Percentiles rank a stretch among this genome's conserved stretches.
Evolutionary conservation across 2,797 vertebrate species (phyloP).

Genomic region (Valencia hispanica): DNA sequence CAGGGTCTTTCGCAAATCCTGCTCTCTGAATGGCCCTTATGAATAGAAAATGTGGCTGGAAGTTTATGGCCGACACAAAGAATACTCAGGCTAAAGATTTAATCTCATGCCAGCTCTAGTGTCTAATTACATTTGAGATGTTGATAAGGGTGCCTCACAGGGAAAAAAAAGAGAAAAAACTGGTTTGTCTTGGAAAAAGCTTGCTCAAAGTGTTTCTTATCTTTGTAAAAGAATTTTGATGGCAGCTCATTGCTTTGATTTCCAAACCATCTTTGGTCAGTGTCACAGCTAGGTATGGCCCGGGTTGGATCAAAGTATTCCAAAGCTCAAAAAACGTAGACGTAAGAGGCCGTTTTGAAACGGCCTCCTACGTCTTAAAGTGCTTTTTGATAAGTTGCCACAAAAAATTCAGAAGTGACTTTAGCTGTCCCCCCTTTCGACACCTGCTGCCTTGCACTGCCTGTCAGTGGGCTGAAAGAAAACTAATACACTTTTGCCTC

Average conservation of each 20-base stretch:
- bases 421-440: neutral
- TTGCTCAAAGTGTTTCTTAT: conserved; percentile 25
- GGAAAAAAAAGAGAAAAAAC: neutral
- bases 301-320: neutral
- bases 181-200: conserved; percentile 25
- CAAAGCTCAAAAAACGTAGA: neutral
- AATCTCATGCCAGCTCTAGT: conserved; percentile 48
- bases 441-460: neutral
- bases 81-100: conserved; percentile 32
- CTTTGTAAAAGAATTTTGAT: conserved; percentile 29
- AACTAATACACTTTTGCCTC: neutral
- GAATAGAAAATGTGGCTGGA: conserved; percentile 31
- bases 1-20: conserved; percentile 24
- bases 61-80: conserved; percentile 40
- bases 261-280: conserved; percentile 32
- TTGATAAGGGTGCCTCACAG: conserved; percentile 43
- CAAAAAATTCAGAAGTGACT: neutral
- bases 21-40: conserved; percentile 18
- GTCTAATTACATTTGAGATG: conserved; percentile 61
- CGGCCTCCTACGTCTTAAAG: neutral
- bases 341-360: no score
- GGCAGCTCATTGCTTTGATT: conserved; percentile 42
- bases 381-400: neutral
- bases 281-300: conserved; percentile 19
- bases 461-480: neutral